Percentiles rank a stretch among this genome's conserved stretches.
phyloP scores from a whole-genome alignment of 2,888 invertebrate genomes.

The Morpho deidamia region DNA sequence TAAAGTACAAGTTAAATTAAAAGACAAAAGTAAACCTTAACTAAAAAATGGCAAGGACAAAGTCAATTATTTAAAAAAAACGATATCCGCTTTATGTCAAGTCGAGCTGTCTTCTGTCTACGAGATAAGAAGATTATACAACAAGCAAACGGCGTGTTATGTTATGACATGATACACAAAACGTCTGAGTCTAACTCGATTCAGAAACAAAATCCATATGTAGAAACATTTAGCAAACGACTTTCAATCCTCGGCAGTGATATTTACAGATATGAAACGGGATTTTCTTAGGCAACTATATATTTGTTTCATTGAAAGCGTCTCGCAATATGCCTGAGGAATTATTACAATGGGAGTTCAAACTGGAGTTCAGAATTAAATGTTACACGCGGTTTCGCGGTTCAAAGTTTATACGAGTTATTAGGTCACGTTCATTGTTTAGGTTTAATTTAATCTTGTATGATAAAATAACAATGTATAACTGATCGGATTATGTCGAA shows the following conservation, averaged over 20 bases:
- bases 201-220: constrained; percentile 1
- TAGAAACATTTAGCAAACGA: neutral
- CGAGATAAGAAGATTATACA: constrained; percentile 31
- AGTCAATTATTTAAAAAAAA: neutral
- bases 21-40: too few relatives aligned
- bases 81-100: neutral
- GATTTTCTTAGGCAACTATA: constrained; percentile 32
- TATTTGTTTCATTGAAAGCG: constrained; percentile 10
- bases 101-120: neutral
- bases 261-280: neutral
- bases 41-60: too few relatives aligned
- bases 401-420: constrained; percentile 9
- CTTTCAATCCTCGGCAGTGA: neutral
- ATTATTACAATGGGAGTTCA: constrained; percentile 21
- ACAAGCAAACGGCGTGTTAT: constrained; percentile 36
- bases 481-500: too few relatives aligned
- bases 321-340: constrained; percentile 15
- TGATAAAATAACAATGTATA: too few relatives aligned
- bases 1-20: too few relatives aligned
- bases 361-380: constrained; percentile 17
- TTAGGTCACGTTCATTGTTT: neutral
- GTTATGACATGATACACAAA: constrained; percentile 7
- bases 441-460: neutral
- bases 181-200: constrained; percentile 13
- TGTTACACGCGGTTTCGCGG: constrained; percentile 12